Evolutionary conservation across 2,888 invertebrate genomes (phyloP), one percentile per base, ranked within the genome.

Genomic region (Patella caerulea): DNA sequence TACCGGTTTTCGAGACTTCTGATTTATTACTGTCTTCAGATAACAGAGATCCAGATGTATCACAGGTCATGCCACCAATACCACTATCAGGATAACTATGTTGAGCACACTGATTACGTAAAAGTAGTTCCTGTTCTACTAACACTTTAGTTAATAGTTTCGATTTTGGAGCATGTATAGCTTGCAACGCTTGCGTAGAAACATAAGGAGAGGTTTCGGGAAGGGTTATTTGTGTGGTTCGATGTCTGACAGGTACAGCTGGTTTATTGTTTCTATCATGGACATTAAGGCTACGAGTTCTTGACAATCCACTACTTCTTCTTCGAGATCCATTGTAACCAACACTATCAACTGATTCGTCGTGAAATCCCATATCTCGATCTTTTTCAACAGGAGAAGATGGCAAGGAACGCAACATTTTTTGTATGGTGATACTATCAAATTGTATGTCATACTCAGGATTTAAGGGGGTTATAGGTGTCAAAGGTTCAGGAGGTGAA

Each of bases 321-420:
- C 74, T 45, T 17, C 82, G 75, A 14, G 52, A 59, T 53, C 76
- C 77, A 45, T 74, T 72, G 54, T 72, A 71, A 55, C 71, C 76
- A 59, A 29, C 24, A 73, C 78, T 78, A 59, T 78, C 77, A 15
- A 75, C 70, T 55, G 79, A 77, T n/a, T 86, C 88, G 52, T 88
- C 88, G 79, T 87, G 87, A 77, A 88, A 88, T 54, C 88, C 88
- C 72, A 83, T 84, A 79, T 88, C 88, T n/a, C 77, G 74, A 17
- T 82, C 82, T 76, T 87, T 81, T 65, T 81, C 83, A 9, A 83
- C 84, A 0, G 88, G 87, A 17, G 88, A 87, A 14, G 85, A 84
- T 45, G 97, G 96, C 95, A 98, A 96, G 74, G 97, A 97, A 90
- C 97, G 97, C 86, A 98, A 93, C 96, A 98, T 97, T 83, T 96